Evolutionary conservation across 2,888 invertebrate genomes (phyloP), one percentile per base, ranked within the genome.

Genomic region (Cryptophagus acutangulus): DNA sequence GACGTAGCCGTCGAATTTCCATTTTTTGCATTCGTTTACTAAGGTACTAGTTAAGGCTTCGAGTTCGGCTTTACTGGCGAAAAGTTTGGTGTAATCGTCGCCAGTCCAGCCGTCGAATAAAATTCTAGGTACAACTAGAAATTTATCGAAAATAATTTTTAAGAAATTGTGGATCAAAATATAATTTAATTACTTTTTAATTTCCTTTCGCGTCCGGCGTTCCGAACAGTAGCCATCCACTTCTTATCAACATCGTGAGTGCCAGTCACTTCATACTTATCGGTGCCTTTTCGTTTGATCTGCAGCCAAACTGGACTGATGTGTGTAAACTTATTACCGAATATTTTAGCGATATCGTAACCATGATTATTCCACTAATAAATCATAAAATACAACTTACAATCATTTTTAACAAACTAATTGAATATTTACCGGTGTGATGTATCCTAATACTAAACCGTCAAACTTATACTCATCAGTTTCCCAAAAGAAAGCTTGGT

Each of bases 251-350:
- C 79, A 71, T 94, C 92, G 68, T 93, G 90, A 0, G 79, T 73
- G 0, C 86, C 85, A 1, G 77, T 75, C 36, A 88, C 67, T 35
- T 79, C 77, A 62, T 84, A 87, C 13, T 74, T 75, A 40, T 75
- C 74, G 2, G 72, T 69, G 10, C 74, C 76, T 41, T 79, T 79
- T 25, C 82, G 72, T 43, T 79, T 77, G 9, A 95, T 71, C 71
- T 94, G 91, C 17, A 96, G 76, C 96, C 96, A 97, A 0, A 95
- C 95, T 0, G 96, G 96, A 1, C 94, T 90, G 15, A 96, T 79
- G 58, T 87, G 85, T 36, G 87, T 83, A 57, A 96, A 89, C 69
- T 96, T 96, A 29, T 82, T 78, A 6, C 81, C 85, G 75, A 94
- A 94, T 39, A 75, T 79, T 70, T 93, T 93, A 0, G 94, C 90